Percentiles rank a stretch among this genome's conserved stretches.
phyloP scores from a whole-genome alignment of 2,797 vertebrate genomes.

The Melanotaenia maccullochi region DNA sequence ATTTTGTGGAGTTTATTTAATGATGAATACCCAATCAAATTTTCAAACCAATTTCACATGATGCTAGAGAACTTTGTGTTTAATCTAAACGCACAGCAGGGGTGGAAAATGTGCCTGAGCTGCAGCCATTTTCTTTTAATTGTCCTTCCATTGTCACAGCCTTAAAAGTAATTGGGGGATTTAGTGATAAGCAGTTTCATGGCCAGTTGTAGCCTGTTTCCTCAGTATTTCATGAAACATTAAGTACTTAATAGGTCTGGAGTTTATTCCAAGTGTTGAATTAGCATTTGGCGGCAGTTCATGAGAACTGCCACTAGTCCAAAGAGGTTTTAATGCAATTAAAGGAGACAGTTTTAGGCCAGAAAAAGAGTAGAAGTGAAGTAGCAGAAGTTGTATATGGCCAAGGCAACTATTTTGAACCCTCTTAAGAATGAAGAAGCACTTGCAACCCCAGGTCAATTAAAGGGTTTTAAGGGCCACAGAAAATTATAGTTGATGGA shows the following conservation, averaged over 20 bases:
- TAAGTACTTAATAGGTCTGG: background rate
- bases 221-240: background rate
- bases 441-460: background rate
- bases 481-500: background rate
- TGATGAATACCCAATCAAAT: background rate
- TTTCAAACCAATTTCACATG: too few relatives aligned
- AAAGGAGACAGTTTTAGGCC: background rate
- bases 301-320: background rate
- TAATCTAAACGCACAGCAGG: background rate
- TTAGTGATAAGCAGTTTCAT: background rate
- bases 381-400: background rate
- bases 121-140: background rate
- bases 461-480: background rate
- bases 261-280: conserved; percentile 12
- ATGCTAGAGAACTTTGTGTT: background rate
- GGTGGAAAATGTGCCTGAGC: background rate
- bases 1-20: background rate
- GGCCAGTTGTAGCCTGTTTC: background rate
- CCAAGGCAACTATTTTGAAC: background rate
- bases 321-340: conserved; percentile 2
- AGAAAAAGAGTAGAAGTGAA: background rate
- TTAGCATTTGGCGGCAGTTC: conserved; percentile 11
- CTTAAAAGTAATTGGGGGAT: background rate
- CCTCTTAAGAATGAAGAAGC: background rate
- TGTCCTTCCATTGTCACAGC: background rate